Conservation (phyloP, 2,888 invertebrate genomes). For the Nematopogon swammerdamellus region DNA sequence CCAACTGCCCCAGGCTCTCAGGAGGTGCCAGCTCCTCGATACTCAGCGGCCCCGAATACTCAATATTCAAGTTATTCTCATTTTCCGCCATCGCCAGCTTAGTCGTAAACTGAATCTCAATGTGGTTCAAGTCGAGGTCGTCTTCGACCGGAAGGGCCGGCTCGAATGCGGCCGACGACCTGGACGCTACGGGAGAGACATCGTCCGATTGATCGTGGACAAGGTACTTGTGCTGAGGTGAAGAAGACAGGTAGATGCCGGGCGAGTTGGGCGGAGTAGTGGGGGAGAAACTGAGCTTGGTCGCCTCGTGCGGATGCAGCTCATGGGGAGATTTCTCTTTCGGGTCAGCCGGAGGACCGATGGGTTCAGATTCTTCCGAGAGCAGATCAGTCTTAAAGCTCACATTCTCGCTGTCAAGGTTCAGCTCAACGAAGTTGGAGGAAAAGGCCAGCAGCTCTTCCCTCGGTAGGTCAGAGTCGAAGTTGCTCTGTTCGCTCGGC, state of each 20-base stretch:
- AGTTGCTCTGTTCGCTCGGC: constrained; percentile 21
- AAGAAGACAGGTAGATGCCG: constrained; percentile 33
- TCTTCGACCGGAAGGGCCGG: not conserved
- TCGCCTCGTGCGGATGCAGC: not conserved
- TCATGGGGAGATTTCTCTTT: not conserved
- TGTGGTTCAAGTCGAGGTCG: constrained; percentile 32
- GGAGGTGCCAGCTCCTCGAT: constrained; percentile 21
- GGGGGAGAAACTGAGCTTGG: constrained; percentile 22
- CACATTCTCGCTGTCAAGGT: constrained; percentile 25
- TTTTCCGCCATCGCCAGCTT: constrained; percentile 51
- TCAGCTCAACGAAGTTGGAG: constrained; percentile 51
- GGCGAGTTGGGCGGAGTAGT: constrained; percentile 46
- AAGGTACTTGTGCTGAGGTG: constrained; percentile 35
- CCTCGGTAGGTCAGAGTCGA: constrained; percentile 30
- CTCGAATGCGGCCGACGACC: no score
- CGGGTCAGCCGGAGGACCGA: not conserved
- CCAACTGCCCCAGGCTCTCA: constrained; percentile 12
- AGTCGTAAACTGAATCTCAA: constrained; percentile 42
- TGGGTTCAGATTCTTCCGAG: not conserved
- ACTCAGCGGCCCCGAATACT: constrained; percentile 40
- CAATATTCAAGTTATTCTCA: constrained; percentile 50
- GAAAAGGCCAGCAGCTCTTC: constrained; percentile 52
- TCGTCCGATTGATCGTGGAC: no score
- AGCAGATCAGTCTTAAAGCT: no score
- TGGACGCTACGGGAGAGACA: no score